A percentile compares a stretch with the other conserved stretches of the same genome.
Evolutionary conservation across 2,113 vertebrate species (phyloP).

Genomic region (Notothenia rossii): DNA sequence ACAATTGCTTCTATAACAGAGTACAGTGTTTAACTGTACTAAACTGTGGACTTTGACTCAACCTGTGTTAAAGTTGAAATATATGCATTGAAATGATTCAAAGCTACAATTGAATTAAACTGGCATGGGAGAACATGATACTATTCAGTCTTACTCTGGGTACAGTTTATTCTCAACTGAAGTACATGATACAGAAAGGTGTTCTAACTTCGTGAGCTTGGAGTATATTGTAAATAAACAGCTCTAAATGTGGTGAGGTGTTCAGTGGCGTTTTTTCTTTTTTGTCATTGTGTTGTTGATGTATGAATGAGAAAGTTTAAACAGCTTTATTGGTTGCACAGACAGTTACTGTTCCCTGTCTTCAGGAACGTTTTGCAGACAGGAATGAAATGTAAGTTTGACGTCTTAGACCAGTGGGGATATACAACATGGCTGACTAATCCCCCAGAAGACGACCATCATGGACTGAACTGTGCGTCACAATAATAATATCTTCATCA

Average conservation of each 20-base stretch:
- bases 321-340: constrained; percentile 41
- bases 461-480: constrained; percentile 63
- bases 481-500: constrained; percentile 37
- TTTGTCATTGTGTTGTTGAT: constrained; percentile 37
- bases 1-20: not conserved
- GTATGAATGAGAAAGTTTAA: constrained; percentile 24
- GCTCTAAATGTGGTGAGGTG: not conserved
- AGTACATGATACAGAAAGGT: not conserved
- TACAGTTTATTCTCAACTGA: constrained; percentile 3
- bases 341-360: constrained; percentile 44
- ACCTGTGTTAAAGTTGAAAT: not conserved
- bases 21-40: not conserved
- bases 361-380: constrained; percentile 38
- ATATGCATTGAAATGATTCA: not conserved
- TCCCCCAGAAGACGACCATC: constrained; percentile 22
- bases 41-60: not conserved
- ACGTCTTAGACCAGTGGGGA: constrained; percentile 50
- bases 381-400: constrained; percentile 64
- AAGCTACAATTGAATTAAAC: not conserved
- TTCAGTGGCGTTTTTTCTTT: constrained; percentile 31
- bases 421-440: constrained; percentile 52
- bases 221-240: constrained; percentile 30
- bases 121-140: not conserved
- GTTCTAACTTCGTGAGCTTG: not conserved
- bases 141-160: not conserved